These are phyloP conservation scores for Malurus splendens DNA, from an alignment of 2,797 vertebrate genomes.

Conservation along the genomic window DNA sequence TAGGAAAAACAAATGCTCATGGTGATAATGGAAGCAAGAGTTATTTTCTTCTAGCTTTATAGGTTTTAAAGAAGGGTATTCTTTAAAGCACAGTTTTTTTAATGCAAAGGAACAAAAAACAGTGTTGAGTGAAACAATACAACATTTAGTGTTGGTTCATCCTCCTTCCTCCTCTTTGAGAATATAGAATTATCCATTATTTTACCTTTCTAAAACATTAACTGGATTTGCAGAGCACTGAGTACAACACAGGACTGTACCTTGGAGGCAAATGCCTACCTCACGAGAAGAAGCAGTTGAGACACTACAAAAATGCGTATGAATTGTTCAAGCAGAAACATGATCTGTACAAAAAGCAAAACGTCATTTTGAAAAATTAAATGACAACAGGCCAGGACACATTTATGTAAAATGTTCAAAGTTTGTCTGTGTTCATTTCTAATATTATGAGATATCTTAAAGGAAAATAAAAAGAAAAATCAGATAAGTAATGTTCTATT, in stretches of 20 bases:
- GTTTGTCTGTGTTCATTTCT: not conserved
- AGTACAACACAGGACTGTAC: not conserved
- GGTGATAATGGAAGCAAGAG: not conserved
- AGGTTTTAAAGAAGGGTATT: not conserved
- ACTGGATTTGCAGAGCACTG: not conserved
- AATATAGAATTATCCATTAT: not conserved
- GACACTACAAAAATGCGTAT: not conserved
- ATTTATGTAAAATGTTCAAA: not conserved
- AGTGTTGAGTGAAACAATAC: not conserved
- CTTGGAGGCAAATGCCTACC: not conserved
- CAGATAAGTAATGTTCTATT: not conserved
- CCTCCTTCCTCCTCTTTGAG: not conserved
- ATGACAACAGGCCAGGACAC: not conserved
- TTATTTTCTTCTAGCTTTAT: not conserved
- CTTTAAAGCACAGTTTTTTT: not conserved
- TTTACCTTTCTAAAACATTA: not conserved
- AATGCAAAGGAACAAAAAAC: not conserved
- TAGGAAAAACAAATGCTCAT: not conserved
- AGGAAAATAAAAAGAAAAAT: not conserved
- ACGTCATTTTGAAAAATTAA: constrained; percentile 1
- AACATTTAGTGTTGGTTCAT: not conserved
- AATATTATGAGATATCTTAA: not conserved
- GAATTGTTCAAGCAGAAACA: not conserved
- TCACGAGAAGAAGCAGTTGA: not conserved
- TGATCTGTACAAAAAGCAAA: not conserved